Evolutionary conservation across 2,113 vertebrate species (phyloP), one percentile per base, ranked within the genome.

Genomic region (Lutjanus erythropterus): DNA sequence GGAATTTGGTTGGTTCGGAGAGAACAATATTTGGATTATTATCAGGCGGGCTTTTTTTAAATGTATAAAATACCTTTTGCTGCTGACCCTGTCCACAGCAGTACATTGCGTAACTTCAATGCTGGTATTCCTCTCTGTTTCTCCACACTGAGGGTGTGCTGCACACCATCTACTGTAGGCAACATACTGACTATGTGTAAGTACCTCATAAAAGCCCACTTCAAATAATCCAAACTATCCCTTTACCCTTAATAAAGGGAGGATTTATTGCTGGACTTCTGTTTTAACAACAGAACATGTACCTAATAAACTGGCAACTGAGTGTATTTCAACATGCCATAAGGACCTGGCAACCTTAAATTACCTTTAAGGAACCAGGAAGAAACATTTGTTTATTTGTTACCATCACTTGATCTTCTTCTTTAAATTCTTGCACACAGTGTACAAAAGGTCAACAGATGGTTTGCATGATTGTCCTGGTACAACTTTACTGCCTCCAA

Each of bases 301-400:
- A n/a, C n/a, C n/a, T n/a, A n/a, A n/a, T n/a, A n/a, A 53, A 21
- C 16, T 35, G 19, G 56, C 21, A 23, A 8, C 6, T n/a, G 3
- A 50, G 12, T 23, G 21, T 50, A 27, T 66, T 62, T 61, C 8
- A 39, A 27, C 21, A 60, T 58, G 21, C 46, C 39, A 79, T 37
- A 4, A 55, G 42, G 35, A 67, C 5, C 41, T 35, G 23, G 68
- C 64, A 9, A 4, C 0, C 27, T 29, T 41, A 46, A 50, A 66
- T 50, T 4, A 39, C 9, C 49, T 56, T 3, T 19, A 33, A 65
- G 35, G 14, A 81, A 61, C 25, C 39, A 81, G 68, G 58, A 85
- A 74, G 39, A 33, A 52, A 53, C 52, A 25, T 15, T 49, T 23
- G 25, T 78, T 18, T 42, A 37, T 55, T 61, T 2, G 2, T 19